These are phyloP conservation scores for Andricus quercusramuli DNA, from an alignment of 2,888 invertebrate species.

Conservation along the genomic window DNA sequence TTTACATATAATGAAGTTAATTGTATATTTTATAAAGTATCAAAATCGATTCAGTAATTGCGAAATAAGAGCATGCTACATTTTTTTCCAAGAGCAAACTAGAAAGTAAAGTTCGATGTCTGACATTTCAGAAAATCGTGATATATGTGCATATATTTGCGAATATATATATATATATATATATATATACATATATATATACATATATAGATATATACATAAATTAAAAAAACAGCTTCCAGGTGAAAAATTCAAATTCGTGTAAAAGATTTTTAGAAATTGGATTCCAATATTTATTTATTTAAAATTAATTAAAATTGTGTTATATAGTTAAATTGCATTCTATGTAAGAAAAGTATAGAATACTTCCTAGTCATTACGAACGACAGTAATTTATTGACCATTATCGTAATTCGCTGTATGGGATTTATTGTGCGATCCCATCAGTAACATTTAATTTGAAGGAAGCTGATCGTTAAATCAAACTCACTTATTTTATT, in stretches of 20 bases:
- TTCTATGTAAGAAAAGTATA: neutral
- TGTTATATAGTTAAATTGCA: neutral
- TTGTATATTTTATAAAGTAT: too few relatives aligned
- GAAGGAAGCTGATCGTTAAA: conserved; percentile 3
- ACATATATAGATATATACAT: too few relatives aligned
- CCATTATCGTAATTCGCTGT: conserved; percentile 8
- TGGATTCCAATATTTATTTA: neutral
- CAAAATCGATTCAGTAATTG: neutral
- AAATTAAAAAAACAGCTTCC: too few relatives aligned
- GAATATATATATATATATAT: too few relatives aligned
- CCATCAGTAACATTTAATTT: conserved; percentile 18
- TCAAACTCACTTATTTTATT: neutral
- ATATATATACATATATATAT: too few relatives aligned
- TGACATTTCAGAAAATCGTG: conserved; percentile 28
- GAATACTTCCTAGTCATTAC: neutral
- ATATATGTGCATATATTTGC: too few relatives aligned
- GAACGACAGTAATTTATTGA: conserved; percentile 9
- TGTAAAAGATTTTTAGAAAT: neutral
- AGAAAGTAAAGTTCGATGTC: conserved; percentile 29
- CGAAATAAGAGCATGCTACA: neutral
- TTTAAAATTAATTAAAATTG: too few relatives aligned
- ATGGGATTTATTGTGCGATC: neutral
- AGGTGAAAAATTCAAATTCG: neutral
- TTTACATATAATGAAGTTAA: too few relatives aligned
- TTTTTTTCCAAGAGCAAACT: conserved; percentile 9